Conservation (phyloP, 2,888 invertebrate species). For the Drosophila melanosoma region DNA sequence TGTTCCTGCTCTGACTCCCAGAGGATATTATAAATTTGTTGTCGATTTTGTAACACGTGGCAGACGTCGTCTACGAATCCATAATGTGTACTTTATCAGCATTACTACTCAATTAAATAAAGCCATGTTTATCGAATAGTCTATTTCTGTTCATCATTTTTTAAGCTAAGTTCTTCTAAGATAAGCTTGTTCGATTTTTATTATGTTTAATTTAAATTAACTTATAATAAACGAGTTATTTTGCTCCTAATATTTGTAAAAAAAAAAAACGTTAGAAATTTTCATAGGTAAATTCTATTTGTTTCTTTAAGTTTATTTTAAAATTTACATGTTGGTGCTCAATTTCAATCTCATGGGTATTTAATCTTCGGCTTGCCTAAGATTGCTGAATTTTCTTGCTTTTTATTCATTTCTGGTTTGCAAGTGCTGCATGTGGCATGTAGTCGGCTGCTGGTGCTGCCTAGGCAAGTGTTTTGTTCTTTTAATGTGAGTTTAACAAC, state of each 20-base stretch:
- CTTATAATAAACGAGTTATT: background rate
- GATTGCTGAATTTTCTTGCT: background rate
- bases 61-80: background rate
- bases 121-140: background rate
- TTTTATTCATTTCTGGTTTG: constrained; percentile 3
- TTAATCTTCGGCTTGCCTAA: background rate
- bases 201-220: too few species aligned
- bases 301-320: background rate
- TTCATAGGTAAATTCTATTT: background rate
- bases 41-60: background rate
- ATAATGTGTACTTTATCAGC: background rate
- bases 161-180: too few species aligned
- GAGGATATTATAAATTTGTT: background rate
- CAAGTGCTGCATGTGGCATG: constrained; percentile 38
- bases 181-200: too few species aligned
- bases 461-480: constrained; percentile 18
- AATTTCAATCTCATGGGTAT: background rate
- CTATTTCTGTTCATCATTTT: background rate
- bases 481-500: constrained; percentile 76
- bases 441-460: constrained; percentile 1
- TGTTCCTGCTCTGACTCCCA: background rate
- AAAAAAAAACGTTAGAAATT: background rate
- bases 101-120: background rate
- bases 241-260: too few species aligned
- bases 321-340: background rate